Evolutionary conservation across 2,113 vertebrate genomes (phyloP), one percentile per base, ranked within the genome.

Genomic region (Meles meles): DNA sequence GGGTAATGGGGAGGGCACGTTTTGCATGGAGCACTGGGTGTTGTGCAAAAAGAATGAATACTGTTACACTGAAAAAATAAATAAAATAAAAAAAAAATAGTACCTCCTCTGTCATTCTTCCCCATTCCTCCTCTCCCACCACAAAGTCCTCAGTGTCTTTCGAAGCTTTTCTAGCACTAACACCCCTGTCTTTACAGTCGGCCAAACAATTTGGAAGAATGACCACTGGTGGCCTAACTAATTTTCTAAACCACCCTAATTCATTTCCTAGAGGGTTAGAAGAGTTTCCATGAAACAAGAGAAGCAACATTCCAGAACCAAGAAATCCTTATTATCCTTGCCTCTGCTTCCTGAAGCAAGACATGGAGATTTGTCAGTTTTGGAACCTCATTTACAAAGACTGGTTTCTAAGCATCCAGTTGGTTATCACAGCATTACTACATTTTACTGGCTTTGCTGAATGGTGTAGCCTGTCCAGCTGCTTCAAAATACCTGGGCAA

Each of bases 211-310:
- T 23, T 77, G 27, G 20, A 14, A 13, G 5, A 93, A 7, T 93
- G 42, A 49, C 8, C 47, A 55, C 57, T 93, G 25, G 55, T 79
- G 77, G n/a, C 42, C 90, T 61, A 95, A 86, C 7, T 76, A 55
- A 89, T 93, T 93, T 96, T 79, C 55, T 61, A 87, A 82, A 39
- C 39, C 12, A 93, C 23, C 15, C n/a, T 7, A 20, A 79, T 89
- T 94, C 7, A 42, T 87, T 94, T 95, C 23, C 34, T 63, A 86
- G 13, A 65, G 39, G 61, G 10, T 76, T 84, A 63, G 84, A 84
- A 34, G 72, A 80, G n/a, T 52, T 80, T 88, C 49, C 37, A 11
- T 92, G 67, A 94, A 93, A 87, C 12, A 92, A 88, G 47, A 96
- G 44, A 93, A 72, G 47, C 21, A 90, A 2, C 71, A 77, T 96